Conservation (phyloP, 92 coral and sea anemone species). For the Muricea muricata region DNA sequence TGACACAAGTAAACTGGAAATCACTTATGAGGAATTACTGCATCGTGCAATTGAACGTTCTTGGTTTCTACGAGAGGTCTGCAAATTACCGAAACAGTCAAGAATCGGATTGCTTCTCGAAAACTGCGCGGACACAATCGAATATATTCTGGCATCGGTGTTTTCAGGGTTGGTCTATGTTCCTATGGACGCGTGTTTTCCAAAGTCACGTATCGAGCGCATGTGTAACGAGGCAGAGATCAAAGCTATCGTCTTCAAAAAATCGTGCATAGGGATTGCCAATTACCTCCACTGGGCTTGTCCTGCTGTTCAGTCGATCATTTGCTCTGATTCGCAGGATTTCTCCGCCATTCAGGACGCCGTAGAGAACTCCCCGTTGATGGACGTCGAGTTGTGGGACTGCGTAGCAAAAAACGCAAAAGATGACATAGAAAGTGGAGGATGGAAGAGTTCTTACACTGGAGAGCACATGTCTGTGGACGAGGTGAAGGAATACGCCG, state of each 20-base stretch:
- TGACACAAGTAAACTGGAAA: not conserved
- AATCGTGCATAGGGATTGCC: not conserved
- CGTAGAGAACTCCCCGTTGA: not conserved
- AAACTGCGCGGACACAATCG: not conserved
- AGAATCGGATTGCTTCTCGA: not conserved
- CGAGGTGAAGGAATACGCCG: not conserved
- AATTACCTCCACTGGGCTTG: not conserved
- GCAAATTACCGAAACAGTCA: not conserved
- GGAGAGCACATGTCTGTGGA: not conserved
- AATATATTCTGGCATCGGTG: not conserved
- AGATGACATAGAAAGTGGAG: not conserved
- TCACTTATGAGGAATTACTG: not conserved
- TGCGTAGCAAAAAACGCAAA: not conserved
- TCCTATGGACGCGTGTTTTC: not conserved
- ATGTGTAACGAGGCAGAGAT: not conserved
- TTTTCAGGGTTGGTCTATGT: not conserved
- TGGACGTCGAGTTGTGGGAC: not conserved
- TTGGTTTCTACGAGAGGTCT: not conserved
- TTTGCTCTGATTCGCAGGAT: not conserved
- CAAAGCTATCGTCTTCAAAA: not conserved
- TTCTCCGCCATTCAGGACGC: not conserved
- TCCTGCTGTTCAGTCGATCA: not conserved
- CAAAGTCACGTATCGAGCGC: not conserved
- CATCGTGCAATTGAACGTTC: not conserved
- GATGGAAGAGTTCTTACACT: not conserved